Evolutionary conservation across 2,888 invertebrate species (phyloP).

Genomic region (Ochropacha duplaris): DNA sequence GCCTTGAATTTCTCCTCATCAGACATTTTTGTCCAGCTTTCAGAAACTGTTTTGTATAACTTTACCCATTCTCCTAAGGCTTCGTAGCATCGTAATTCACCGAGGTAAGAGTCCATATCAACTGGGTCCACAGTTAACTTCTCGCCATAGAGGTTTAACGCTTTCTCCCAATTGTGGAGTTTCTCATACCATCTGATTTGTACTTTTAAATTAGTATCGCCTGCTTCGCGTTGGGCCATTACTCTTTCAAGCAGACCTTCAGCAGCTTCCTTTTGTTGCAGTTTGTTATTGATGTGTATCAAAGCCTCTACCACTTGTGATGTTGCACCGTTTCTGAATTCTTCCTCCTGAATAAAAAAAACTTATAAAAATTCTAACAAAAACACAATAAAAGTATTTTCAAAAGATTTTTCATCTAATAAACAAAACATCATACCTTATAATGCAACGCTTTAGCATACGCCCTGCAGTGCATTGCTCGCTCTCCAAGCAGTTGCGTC

Average conservation of each 20-base stretch:
- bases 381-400: not conserved
- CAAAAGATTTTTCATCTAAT: not conserved
- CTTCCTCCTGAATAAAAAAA: slow-evolving; percentile 87
- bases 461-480: slow-evolving; percentile 96
- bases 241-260: slow-evolving; percentile 96
- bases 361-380: not conserved
- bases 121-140: slow-evolving; percentile 85
- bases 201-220: slow-evolving; percentile 80
- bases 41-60: slow-evolving; percentile 90
- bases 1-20: slow-evolving; percentile 85
- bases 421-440: slow-evolving; percentile 56
- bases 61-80: slow-evolving; percentile 98
- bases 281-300: slow-evolving; percentile 98
- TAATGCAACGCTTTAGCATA: slow-evolving; percentile 86
- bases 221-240: slow-evolving; percentile 89
- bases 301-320: slow-evolving; percentile 95
- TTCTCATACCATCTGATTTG: slow-evolving; percentile 99
- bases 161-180: slow-evolving; percentile 99
- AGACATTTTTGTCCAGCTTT: slow-evolving; percentile 88
- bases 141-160: slow-evolving; percentile 92
- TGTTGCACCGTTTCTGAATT: slow-evolving; percentile 92
- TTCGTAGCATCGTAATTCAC: slow-evolving; percentile 97
- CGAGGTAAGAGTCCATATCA: slow-evolving; percentile 92
- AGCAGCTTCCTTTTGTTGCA: slow-evolving; percentile 99
- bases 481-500: slow-evolving; percentile 92